Percentiles rank a stretch among this genome's conserved stretches.
Conservation (phyloP, 1,140 invertebrate genomes). For the Pentalonia nigronervosa region DNA sequence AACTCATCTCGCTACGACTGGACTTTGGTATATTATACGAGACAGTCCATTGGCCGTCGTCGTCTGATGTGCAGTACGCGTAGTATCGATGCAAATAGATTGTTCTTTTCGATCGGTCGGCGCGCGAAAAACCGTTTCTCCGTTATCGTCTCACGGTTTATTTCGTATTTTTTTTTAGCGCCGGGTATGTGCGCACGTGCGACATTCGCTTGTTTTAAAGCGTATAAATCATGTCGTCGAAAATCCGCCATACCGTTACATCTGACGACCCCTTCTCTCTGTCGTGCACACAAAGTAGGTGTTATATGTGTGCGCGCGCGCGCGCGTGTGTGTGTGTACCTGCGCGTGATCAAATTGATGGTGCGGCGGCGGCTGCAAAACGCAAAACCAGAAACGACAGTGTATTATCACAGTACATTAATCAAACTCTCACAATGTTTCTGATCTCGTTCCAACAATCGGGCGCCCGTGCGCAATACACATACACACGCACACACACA, state of each 20-base stretch:
- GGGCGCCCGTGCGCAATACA: neutral
- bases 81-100: neutral
- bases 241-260: slow-evolving; percentile 24
- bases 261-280: neutral
- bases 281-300: neutral
- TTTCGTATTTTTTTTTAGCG: neutral
- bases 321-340: neutral
- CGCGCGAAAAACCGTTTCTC: neutral
- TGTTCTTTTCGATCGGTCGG: neutral
- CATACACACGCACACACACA: neutral
- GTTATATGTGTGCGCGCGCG: neutral
- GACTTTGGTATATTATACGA: neutral
- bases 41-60: neutral
- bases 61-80: neutral
- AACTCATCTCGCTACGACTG: neutral
- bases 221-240: slow-evolving; percentile 46
- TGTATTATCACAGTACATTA: slow-evolving; percentile 56
- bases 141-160: neutral
- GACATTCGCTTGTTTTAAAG: slow-evolving; percentile 16
- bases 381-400: slow-evolving; percentile 51
- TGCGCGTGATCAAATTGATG: slow-evolving; percentile 45
- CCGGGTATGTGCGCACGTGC: neutral
- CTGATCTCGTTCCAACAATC: slow-evolving; percentile 52
- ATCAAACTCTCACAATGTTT: slow-evolving; percentile 53
- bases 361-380: neutral